Percentiles rank a stretch among this genome's conserved stretches.
These are phyloP conservation scores for Pentalonia nigronervosa DNA, from an alignment of 1,140 invertebrate genomes.

Conservation along the genomic window DNA sequence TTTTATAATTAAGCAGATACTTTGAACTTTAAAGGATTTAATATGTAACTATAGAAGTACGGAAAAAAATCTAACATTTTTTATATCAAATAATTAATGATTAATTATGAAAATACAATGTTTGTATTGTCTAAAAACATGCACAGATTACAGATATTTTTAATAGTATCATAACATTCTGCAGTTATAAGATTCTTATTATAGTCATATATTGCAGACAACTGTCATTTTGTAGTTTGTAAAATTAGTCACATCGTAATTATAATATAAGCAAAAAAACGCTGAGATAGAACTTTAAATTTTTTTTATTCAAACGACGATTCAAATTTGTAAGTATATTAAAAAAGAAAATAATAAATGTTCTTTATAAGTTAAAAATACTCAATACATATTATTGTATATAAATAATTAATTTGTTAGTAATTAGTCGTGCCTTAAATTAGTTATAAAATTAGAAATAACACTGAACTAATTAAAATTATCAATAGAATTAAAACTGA, in stretches of 20 bases:
- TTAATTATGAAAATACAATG: neutral
- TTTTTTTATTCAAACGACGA: neutral
- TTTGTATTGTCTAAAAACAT: neutral
- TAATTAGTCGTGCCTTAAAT: neutral
- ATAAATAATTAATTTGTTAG: neutral
- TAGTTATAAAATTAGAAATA: too few species aligned
- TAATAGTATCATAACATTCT: neutral
- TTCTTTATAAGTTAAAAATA: neutral
- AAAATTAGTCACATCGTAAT: neutral
- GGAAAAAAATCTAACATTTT: neutral
- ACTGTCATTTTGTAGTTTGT: neutral
- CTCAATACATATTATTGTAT: neutral
- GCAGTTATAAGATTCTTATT: neutral
- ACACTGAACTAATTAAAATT: too few species aligned
- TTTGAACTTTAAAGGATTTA: neutral
- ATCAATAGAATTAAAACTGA: too few species aligned
- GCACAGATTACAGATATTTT: neutral
- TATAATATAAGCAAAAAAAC: neutral
- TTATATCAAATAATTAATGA: neutral
- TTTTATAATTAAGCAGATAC: neutral
- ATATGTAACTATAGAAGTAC: neutral
- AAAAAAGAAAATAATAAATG: neutral
- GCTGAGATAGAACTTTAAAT: neutral
- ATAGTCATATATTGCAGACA: neutral
- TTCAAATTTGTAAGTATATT: too few species aligned